phyloP scores from a whole-genome alignment of 53 echinoderm and acorn worm species.

The Stichopus horrens region DNA sequence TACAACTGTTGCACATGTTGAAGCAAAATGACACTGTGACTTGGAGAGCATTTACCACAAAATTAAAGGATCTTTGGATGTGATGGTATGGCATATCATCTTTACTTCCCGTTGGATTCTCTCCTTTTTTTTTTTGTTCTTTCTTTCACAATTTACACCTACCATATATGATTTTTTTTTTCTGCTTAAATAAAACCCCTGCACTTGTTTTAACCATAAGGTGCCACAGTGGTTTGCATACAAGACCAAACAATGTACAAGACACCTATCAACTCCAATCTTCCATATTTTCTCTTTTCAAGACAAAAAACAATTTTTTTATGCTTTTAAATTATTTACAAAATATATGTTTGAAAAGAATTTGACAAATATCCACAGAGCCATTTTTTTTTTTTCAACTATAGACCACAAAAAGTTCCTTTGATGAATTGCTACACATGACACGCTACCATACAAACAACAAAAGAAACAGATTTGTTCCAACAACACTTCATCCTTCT shows the following conservation, averaged over 20 bases:
- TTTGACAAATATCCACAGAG: slow-evolving; percentile 39
- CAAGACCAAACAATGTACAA: slow-evolving; percentile 38
- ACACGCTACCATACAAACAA: slow-evolving; percentile 22
- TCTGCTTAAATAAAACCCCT: not conserved
- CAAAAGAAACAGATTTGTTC: slow-evolving; percentile 2
- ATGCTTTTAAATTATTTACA: slow-evolving; percentile 37
- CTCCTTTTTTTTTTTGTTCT: no score
- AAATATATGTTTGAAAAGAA: slow-evolving; percentile 43
- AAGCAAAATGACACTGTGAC: no score
- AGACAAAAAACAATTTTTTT: slow-evolving; percentile 30
- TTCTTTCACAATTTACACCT: no score
- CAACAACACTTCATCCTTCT: not conserved
- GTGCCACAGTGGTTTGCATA: slow-evolving; percentile 39
- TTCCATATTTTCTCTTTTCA: slow-evolving; percentile 17
- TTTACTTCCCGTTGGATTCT: no score
- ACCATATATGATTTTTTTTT: not conserved
- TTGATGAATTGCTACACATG: slow-evolving; percentile 23
- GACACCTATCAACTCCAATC: slow-evolving; percentile 23
- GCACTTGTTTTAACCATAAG: not conserved
- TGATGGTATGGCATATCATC: no score
- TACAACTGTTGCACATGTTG: no score
- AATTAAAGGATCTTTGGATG: no score
- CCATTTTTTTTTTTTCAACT: not conserved
- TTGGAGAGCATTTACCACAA: no score
- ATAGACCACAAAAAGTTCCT: not conserved